phyloP scores from a whole-genome alignment of 2,888 invertebrate genomes.

The Oeneis ivallda region DNA sequence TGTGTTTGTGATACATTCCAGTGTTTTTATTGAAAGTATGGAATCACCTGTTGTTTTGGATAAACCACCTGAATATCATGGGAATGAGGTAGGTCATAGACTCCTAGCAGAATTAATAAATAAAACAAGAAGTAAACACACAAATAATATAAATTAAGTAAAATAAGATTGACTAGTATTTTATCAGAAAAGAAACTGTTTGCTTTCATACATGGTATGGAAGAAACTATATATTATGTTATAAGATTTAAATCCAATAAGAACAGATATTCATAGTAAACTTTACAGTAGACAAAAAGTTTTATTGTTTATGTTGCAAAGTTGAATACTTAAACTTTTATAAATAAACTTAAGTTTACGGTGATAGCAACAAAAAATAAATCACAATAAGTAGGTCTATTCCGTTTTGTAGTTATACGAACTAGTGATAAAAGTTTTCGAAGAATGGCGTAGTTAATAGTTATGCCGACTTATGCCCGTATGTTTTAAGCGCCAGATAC shows the following conservation, averaged over 20 bases:
- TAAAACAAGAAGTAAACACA: neutral
- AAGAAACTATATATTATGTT: neutral
- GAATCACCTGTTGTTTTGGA: constrained; percentile 84
- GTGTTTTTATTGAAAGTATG: constrained; percentile 69
- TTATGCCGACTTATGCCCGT: neutral
- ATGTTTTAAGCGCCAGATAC: neutral
- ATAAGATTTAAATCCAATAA: neutral
- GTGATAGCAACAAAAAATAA: neutral
- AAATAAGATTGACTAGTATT: neutral
- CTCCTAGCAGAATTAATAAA: neutral
- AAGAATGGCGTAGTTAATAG: too few relatives aligned
- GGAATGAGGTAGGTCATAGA: constrained; percentile 74
- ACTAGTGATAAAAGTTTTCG: neutral
- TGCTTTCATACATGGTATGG: neutral
- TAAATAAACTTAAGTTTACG: neutral
- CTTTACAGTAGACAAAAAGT: neutral
- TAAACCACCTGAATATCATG: constrained; percentile 82
- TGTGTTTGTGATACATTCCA: constrained; percentile 69
- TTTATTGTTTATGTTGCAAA: neutral
- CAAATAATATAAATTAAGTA: neutral
- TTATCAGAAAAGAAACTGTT: neutral
- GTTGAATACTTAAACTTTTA: neutral
- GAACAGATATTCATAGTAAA: neutral
- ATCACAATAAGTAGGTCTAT: neutral
- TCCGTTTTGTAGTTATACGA: neutral